A percentile compares a stretch with the other conserved stretches of the same genome.
Conservation (phyloP, 2,113 vertebrate genomes). For the Colaptes auratus region DNA sequence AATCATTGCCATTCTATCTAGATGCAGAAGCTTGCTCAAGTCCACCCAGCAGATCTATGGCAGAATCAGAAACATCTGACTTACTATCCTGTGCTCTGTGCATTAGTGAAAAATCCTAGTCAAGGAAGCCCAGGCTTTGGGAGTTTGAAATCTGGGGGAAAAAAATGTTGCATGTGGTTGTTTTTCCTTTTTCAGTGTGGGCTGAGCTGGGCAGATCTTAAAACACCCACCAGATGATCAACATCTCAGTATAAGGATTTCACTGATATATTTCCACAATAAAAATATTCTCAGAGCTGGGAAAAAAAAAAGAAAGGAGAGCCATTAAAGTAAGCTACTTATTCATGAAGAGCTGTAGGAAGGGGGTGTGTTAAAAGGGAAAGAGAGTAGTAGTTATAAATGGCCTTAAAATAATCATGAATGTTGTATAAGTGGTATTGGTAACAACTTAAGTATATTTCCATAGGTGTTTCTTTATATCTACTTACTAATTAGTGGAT, state of each 20-base stretch:
- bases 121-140: not conserved
- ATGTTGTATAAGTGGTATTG: slow-evolving; percentile 75
- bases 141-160: not conserved
- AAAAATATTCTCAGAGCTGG: not conserved
- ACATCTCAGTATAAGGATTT: not conserved
- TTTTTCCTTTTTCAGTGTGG: not conserved
- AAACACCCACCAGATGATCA: not conserved
- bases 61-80: not conserved
- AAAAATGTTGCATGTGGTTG: not conserved
- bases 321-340: slow-evolving; percentile 20
- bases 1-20: not conserved
- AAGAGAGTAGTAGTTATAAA: slow-evolving; percentile 47
- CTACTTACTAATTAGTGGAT: slow-evolving; percentile 76
- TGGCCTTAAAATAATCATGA: slow-evolving; percentile 66
- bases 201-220: not conserved
- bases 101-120: not conserved
- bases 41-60: not conserved
- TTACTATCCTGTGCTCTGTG: not conserved
- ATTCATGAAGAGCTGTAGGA: not conserved
- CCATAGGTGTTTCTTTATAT: slow-evolving; percentile 77
- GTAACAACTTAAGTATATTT: slow-evolving; percentile 78
- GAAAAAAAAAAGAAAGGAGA: slow-evolving; percentile 14
- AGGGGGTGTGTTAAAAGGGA: not conserved
- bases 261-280: not conserved
- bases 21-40: not conserved